Conservation (phyloP, 2,888 invertebrate genomes). For the Strigamia crassipes region DNA sequence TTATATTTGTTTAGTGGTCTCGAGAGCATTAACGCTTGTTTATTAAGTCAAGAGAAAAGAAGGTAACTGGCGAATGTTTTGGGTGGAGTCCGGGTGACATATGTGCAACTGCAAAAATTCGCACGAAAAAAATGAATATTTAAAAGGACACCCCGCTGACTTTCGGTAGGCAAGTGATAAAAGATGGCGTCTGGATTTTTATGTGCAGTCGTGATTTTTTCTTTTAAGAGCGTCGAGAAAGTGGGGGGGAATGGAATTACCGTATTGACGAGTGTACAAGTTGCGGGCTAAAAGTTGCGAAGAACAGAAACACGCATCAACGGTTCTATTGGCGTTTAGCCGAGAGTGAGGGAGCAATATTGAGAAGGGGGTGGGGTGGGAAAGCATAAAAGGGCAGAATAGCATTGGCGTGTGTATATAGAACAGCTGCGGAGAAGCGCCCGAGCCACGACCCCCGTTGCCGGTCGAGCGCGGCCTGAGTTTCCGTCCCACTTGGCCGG, state of each 20-base stretch:
- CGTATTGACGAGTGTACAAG: not conserved
- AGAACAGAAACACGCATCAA: not conserved
- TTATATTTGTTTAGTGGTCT: slow-evolving; percentile 30
- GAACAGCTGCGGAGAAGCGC: not conserved
- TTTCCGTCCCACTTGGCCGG: slow-evolving; percentile 30
- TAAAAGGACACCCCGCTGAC: not conserved
- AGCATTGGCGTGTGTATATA: not conserved
- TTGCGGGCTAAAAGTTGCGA: not conserved
- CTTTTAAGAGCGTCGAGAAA: not conserved
- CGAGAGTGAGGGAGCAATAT: not conserved
- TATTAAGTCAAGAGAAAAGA: slow-evolving; percentile 30
- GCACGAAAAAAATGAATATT: not conserved
- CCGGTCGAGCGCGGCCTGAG: not conserved
- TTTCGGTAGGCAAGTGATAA: not conserved
- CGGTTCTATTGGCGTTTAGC: slow-evolving; percentile 4
- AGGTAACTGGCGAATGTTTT: not conserved
- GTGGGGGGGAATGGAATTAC: not conserved
- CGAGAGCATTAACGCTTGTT: not conserved
- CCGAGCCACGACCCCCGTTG: slow-evolving; percentile 1
- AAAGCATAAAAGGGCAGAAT: not conserved
- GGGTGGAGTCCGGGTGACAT: slow-evolving; percentile 22
- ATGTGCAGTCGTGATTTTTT: not conserved
- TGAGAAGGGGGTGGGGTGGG: not conserved
- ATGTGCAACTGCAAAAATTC: not conserved
- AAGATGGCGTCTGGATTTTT: not conserved